Conservation (phyloP, 53 echinoderm and acorn worm species). For the Astropecten irregularis region DNA sequence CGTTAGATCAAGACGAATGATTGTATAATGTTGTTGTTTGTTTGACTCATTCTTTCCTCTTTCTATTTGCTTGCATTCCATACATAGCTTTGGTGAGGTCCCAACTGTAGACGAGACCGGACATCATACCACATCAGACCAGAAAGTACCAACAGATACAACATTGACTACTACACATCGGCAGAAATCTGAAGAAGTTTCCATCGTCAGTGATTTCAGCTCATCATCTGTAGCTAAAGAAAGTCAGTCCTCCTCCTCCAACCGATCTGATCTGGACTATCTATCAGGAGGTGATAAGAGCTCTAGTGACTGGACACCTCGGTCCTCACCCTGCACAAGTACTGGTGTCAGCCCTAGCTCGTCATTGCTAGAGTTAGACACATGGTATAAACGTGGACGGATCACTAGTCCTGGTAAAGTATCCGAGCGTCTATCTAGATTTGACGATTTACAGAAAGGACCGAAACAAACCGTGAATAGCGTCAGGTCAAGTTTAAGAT, state of each 20-base stretch:
- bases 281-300: constrained; percentile 29
- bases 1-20: neutral
- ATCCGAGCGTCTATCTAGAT: constrained; percentile 20
- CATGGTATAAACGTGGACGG: constrained; percentile 23
- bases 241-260: constrained; percentile 1
- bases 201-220: neutral
- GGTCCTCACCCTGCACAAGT: constrained; percentile 33
- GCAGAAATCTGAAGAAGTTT: constrained; percentile 9
- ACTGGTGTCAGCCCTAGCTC: constrained; percentile 39
- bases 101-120: neutral
- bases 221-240: neutral
- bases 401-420: neutral
- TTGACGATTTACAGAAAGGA: constrained; percentile 15
- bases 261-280: constrained; percentile 28
- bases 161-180: neutral
- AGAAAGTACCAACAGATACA: neutral
- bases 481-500: neutral
- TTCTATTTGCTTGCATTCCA: constrained; percentile 55
- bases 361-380: constrained; percentile 30
- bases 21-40: constrained; percentile 39
- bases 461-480: constrained; percentile 33
- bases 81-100: constrained; percentile 37
- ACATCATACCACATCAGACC: no score
- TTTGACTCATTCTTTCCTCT: no score
- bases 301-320: constrained; percentile 47